Percentiles rank a stretch among this genome's conserved stretches.
phyloP scores from a whole-genome alignment of 2,888 invertebrate species.

The Laothoe populi region DNA sequence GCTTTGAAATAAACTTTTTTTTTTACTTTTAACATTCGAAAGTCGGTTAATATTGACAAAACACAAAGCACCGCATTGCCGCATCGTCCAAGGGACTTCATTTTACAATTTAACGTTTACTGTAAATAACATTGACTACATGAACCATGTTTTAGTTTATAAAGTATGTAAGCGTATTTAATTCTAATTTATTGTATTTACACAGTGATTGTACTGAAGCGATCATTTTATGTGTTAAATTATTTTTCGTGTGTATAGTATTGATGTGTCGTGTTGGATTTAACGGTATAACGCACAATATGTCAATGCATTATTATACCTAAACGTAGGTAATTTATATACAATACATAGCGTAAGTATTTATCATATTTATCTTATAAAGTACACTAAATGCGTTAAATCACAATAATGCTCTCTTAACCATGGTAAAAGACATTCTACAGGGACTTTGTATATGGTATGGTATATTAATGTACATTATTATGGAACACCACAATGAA shows the following conservation, averaged over 20 bases:
- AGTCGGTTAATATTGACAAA: neutral
- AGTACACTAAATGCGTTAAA: slow-evolving; percentile 22
- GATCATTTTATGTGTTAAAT: slow-evolving; percentile 54
- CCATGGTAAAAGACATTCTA: slow-evolving; percentile 71
- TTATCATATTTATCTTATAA: slow-evolving; percentile 19
- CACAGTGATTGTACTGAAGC: slow-evolving; percentile 62
- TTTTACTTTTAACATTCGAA: neutral
- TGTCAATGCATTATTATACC: slow-evolving; percentile 33
- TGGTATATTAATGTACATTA: slow-evolving; percentile 23
- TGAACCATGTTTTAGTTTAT: slow-evolving; percentile 29
- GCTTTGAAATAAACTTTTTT: too few relatives aligned
- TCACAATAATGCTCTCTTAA: slow-evolving; percentile 57
- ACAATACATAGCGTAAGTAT: slow-evolving; percentile 17
- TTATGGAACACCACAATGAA: slow-evolving; percentile 17
- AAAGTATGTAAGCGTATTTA: slow-evolving; percentile 40
- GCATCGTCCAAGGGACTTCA: neutral
- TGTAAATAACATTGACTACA: slow-evolving; percentile 12
- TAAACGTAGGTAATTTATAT: slow-evolving; percentile 20
- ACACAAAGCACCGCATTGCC: slow-evolving; percentile 19
- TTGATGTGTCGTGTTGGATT: slow-evolving; percentile 36
- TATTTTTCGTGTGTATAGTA: slow-evolving; percentile 48
- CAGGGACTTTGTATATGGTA: slow-evolving; percentile 52
- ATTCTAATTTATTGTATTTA: slow-evolving; percentile 53
- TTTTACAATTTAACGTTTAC: slow-evolving; percentile 15
- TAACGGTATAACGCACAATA: slow-evolving; percentile 46